phyloP scores from a whole-genome alignment of 2,113 vertebrate genomes.

The Urocitellus parryii region DNA sequence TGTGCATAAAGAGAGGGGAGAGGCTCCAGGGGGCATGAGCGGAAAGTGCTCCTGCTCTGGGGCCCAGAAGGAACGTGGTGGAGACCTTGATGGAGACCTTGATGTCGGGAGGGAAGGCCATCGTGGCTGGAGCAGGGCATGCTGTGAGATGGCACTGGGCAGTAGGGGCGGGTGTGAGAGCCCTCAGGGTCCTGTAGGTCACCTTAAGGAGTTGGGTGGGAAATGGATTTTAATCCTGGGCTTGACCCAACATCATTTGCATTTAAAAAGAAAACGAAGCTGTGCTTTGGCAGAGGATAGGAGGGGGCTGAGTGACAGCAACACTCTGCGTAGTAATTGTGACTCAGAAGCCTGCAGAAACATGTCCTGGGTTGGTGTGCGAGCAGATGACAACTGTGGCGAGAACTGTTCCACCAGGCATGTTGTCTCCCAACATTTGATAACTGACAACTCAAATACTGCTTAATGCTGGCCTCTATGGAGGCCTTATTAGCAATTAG shows the following conservation, averaged over 20 bases:
- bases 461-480: conserved; percentile 39
- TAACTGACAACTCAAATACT: conserved; percentile 72
- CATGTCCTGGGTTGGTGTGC: conserved; percentile 11
- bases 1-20: neutral
- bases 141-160: neutral
- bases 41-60: neutral
- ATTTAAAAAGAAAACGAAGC: neutral
- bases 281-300: neutral
- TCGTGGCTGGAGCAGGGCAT: neutral
- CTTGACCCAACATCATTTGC: neutral
- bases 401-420: conserved; percentile 51
- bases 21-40: neutral
- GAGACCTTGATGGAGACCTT: neutral
- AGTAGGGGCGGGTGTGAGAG: neutral
- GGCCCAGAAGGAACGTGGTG: neutral
- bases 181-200: neutral
- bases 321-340: neutral
- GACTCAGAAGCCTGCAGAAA: conserved; percentile 48
- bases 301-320: neutral
- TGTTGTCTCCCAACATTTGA: conserved; percentile 66
- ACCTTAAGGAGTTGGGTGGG: neutral
- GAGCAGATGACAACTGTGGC: conserved; percentile 54
- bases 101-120: neutral
- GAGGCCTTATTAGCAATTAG: conserved; percentile 50
- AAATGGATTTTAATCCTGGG: neutral